Percentiles rank a stretch among this genome's conserved stretches.
Evolutionary conservation across 1,140 invertebrate genomes (phyloP).

Genomic region (Atta cephalotes): DNA sequence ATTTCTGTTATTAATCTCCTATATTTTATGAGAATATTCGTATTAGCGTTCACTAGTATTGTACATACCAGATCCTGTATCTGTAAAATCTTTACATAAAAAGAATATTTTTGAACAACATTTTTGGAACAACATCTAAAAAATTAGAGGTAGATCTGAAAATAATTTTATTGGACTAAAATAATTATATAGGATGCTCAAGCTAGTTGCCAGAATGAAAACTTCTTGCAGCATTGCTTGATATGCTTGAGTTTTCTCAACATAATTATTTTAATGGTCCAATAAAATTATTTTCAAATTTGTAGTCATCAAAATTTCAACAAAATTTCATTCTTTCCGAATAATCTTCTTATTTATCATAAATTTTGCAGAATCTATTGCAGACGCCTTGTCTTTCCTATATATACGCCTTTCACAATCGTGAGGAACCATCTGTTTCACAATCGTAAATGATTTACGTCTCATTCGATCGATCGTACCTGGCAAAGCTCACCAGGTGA

Average conservation of each 20-base stretch:
- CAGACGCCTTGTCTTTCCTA: background rate
- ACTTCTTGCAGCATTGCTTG: no score
- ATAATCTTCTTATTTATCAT: background rate
- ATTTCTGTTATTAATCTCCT: background rate
- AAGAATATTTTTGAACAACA: no score
- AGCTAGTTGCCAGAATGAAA: no score
- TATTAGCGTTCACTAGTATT: background rate
- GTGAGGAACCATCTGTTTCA: background rate
- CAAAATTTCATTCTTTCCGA: background rate
- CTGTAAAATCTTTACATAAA: no score
- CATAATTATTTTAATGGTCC: no score
- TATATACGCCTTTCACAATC: background rate
- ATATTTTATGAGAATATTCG: background rate
- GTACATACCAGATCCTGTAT: background rate
- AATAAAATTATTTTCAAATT: no score
- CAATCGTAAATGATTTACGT: slow-evolving; percentile 24
- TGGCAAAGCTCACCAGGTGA: background rate
- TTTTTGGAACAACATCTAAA: no score
- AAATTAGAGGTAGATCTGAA: no score
- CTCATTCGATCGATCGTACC: slow-evolving; percentile 1
- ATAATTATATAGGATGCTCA: no score
- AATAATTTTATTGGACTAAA: no score
- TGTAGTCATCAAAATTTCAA: background rate
- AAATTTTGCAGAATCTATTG: background rate
- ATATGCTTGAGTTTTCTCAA: no score